phyloP scores from a whole-genome alignment of 2,888 invertebrate genomes.

The Philereme transversata region DNA sequence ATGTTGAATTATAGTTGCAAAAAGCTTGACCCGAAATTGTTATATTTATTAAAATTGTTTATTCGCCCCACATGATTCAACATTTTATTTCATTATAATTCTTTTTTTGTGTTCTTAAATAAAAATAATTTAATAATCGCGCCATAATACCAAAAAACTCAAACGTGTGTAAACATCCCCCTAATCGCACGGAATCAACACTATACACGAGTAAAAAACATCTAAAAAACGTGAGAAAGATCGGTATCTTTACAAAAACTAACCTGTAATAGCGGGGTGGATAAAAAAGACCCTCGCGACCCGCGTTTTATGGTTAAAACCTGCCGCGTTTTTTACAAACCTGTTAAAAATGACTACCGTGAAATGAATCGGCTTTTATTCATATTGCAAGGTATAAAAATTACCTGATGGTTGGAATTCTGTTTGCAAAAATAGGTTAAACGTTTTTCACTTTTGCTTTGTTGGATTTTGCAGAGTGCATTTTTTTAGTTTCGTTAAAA shows the following conservation, averaged over 20 bases:
- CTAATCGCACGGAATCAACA: slow-evolving; percentile 69
- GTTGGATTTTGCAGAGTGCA: slow-evolving; percentile 1
- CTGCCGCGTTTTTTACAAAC: slow-evolving; percentile 67
- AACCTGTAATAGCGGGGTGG: slow-evolving; percentile 49
- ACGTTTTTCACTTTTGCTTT: background rate
- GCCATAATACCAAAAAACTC: slow-evolving; percentile 17
- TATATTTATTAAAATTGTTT: background rate
- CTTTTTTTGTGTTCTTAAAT: no score
- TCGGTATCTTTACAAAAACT: slow-evolving; percentile 69
- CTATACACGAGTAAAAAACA: slow-evolving; percentile 56
- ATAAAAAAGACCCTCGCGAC: slow-evolving; percentile 62
- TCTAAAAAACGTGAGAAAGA: slow-evolving; percentile 80
- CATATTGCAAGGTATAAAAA: slow-evolving; percentile 5
- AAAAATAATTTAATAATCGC: background rate
- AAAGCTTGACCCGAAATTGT: slow-evolving; percentile 19
- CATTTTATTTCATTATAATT: no score
- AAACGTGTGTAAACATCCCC: slow-evolving; percentile 69
- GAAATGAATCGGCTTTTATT: slow-evolving; percentile 26
- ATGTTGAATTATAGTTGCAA: slow-evolving; percentile 22
- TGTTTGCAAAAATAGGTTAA: background rate
- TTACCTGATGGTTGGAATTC: slow-evolving; percentile 4
- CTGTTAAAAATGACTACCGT: slow-evolving; percentile 49
- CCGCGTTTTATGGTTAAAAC: slow-evolving; percentile 63
- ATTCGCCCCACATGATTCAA: no score
- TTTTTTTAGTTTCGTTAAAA: slow-evolving; percentile 19